These are phyloP conservation scores for Pipistrellus nathusii DNA, from an alignment of 2,797 vertebrate species.

Conservation along the genomic window DNA sequence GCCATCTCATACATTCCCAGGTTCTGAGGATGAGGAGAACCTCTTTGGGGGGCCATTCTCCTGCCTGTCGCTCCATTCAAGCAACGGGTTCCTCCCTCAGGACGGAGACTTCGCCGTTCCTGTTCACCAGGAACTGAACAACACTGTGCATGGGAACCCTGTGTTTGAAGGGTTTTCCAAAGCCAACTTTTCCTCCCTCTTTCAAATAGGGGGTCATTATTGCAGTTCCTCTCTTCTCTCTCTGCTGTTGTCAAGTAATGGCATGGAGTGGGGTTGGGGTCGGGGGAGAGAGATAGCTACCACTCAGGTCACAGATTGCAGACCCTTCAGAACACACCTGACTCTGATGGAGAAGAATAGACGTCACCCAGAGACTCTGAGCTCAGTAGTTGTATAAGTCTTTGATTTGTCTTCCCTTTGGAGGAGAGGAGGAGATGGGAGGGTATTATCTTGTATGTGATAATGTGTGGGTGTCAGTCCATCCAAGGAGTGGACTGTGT, in stretches of 20 bases:
- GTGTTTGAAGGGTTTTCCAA: no score
- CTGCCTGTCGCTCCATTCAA: neutral
- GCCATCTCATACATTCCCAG: neutral
- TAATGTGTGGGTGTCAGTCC: neutral
- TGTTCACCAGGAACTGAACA: neutral
- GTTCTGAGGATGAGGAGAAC: neutral
- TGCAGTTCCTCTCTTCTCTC: neutral
- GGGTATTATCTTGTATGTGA: neutral
- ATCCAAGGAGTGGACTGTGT: neutral
- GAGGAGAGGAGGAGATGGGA: neutral
- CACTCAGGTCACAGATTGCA: neutral
- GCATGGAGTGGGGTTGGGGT: no score
- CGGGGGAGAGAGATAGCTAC: neutral
- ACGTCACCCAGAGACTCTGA: neutral
- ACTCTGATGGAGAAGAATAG: neutral
- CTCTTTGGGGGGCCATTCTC: neutral
- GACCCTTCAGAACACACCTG: neutral
- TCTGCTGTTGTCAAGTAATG: neutral
- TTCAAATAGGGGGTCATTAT: neutral
- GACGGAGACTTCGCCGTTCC: neutral
- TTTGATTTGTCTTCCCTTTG: neutral
- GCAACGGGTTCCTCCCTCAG: neutral
- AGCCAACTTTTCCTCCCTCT: neutral
- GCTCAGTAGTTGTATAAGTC: neutral
- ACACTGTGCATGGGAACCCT: fast-evolving